Conservation (phyloP, 2,888 invertebrate species). For the Dioctria rufipes region DNA sequence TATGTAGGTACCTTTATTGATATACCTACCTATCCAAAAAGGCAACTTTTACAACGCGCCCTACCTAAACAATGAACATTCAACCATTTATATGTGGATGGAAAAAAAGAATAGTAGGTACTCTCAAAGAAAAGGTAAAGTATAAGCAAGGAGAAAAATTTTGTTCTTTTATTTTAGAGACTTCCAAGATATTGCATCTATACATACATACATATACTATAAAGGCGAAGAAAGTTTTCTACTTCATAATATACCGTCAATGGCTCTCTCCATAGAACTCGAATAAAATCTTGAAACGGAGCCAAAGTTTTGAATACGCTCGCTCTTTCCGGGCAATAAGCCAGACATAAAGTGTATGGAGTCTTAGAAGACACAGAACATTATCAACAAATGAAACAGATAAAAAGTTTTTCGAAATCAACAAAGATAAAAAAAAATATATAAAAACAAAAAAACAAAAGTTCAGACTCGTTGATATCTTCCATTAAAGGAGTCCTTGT, state of each 20-base stretch:
- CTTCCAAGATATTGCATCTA: too few species aligned
- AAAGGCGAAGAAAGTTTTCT: slow-evolving; percentile 28
- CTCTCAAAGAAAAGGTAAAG: not conserved
- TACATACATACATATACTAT: not conserved
- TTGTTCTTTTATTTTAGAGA: slow-evolving; percentile 26
- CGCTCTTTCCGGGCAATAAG: slow-evolving; percentile 37
- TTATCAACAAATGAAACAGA: slow-evolving; percentile 47
- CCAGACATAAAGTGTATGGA: slow-evolving; percentile 13
- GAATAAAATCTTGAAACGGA: slow-evolving; percentile 23
- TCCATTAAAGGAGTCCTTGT: slow-evolving; percentile 13
- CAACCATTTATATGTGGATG: not conserved
- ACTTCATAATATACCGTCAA: slow-evolving; percentile 17
- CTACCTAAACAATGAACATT: too few species aligned
- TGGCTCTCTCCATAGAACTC: slow-evolving; percentile 1
- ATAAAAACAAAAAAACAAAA: slow-evolving; percentile 21
- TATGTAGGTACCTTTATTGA: slow-evolving; percentile 8
- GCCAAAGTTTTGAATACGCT: slow-evolving; percentile 15
- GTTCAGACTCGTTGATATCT: slow-evolving; percentile 27
- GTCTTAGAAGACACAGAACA: slow-evolving; percentile 10
- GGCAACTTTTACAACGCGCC: slow-evolving; percentile 11
- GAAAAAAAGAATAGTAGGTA: not conserved
- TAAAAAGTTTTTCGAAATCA: slow-evolving; percentile 34
- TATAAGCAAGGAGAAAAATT: not conserved
- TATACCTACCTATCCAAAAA: not conserved
- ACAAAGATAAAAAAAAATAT: not conserved